Evolutionary conservation across 2,113 vertebrate species (phyloP), one percentile per base, ranked within the genome.

Genomic region (Rynchops niger): DNA sequence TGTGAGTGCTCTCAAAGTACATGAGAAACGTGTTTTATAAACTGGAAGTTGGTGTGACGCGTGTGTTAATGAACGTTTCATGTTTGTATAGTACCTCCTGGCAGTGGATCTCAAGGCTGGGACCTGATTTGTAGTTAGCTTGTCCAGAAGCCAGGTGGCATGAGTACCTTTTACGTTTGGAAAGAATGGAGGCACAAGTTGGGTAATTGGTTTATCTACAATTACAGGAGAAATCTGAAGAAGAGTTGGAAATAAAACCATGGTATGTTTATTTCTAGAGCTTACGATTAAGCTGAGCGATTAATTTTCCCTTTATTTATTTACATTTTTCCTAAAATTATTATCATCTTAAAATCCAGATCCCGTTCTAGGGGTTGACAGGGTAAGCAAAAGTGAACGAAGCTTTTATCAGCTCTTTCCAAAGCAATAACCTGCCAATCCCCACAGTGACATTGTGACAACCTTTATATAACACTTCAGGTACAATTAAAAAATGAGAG

Each of bases 21-120:
- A 3, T 6, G 71, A 27, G 72, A 55, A 61, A 32, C 30, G 79
- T 34, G 79, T 16, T 81, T 79, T 85, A 8, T 26, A 6, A 63
- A 34, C 38, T 85, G 74, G 72, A 74, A 61, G 32, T 6, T 92
- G 88, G 81, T 26, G 56, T 42, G 9, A 32, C 5, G 9, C 27
- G 61, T 36, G 73, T 34, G 84, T 42, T 74, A 40, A 26, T 15
- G 30, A 65, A 43, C 2, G 0, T 40, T 80, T 59, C 43, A 27
- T 1, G 1, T 40, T 59, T 0, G 0, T 72, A 5, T 12, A 17
- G 36, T 16, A 17, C 30, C 70, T 85, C 11, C 50, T 27, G 36
- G 30, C 11, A 26, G 30, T 50, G 47, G 67, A 36, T 65, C 34
- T 59, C 1, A 0, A 62, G 61, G 59, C 63, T 80, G 49, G 72